Base-by-base conservation (phyloP, 2,797 vertebrate species). In the Petrocephalus schoutedeni region DNA sequence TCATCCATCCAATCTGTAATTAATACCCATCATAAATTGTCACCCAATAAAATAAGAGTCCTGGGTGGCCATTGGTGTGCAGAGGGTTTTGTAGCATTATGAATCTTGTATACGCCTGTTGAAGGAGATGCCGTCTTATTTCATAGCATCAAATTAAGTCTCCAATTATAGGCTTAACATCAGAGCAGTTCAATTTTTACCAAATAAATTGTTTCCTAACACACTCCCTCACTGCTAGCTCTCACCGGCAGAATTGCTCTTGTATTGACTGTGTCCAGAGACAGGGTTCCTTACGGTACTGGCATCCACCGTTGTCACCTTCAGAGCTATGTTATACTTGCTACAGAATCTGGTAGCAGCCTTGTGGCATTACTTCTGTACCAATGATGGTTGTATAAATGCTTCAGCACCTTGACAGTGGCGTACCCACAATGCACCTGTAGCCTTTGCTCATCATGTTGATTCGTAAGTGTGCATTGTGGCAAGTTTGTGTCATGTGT, bases 21-120 rank as follows among this genome's bases (percentile, higher is more conserved):
- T 80, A 21, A 80, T 80, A 80, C 74, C 74, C 19, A 41, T 80
- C 74, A 80, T 80, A 49, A 80, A 80, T 49, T 80, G 74, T 80
- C 74, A 80, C 41, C 74, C 74, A 80, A 8, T 80, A 80, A 80
- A 49, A 45, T 80, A 45, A 77, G 71, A 41, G 41, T 80, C 49
- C 74, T 80, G 41, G 74, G 9, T 80, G 41, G 74, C 74, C 41
- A 80, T 49, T 80, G 41, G 41, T 80, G 74, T 49, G 74, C 7
- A 80, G 45, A 49, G 74, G 41, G 74, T 80, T 80, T 80, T 80
- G 74, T 8, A 49, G 74, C 74, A 49, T 80, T 49, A 21, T 80
- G 7, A 80, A 80, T 19, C 16, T 45, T 80, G 45, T 80, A 49
- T 80, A 49, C 74, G 45, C 74, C 19, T 49, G 74, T 49, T 71